Conservation (phyloP, 2,888 invertebrate genomes). For the Galeruca laticollis region DNA sequence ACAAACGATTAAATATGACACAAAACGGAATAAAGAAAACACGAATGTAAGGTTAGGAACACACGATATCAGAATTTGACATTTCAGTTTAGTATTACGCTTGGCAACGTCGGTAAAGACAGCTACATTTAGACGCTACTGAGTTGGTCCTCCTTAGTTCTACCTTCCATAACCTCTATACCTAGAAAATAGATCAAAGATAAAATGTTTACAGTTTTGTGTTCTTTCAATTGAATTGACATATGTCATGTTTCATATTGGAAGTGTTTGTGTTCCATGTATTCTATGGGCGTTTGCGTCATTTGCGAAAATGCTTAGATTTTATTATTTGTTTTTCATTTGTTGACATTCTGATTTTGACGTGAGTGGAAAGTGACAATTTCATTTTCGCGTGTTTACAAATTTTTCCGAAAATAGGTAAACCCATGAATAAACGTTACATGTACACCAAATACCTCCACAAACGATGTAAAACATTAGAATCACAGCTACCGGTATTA, state of each 20-base stretch:
- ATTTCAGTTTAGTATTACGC: too few species aligned
- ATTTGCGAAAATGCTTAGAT: slow-evolving; percentile 34
- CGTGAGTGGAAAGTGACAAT: slow-evolving; percentile 41
- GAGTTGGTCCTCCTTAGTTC: too few species aligned
- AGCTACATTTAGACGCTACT: too few species aligned
- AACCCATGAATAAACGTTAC: slow-evolving; percentile 6
- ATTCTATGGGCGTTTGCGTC: slow-evolving; percentile 30
- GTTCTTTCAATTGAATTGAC: slow-evolving; percentile 3
- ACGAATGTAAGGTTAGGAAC: too few species aligned
- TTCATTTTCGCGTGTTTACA: slow-evolving; percentile 34
- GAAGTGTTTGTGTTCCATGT: slow-evolving; percentile 12
- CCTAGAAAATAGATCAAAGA: background rate
- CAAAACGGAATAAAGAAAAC: too few species aligned
- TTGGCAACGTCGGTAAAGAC: too few species aligned
- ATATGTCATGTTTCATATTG: background rate
- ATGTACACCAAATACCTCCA: background rate
- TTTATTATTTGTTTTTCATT: slow-evolving; percentile 45
- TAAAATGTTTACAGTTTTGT: too few species aligned
- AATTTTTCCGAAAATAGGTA: slow-evolving; percentile 30
- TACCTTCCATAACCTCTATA: too few species aligned
- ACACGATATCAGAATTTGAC: too few species aligned
- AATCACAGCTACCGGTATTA: slow-evolving; percentile 30
- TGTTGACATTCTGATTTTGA: slow-evolving; percentile 50
- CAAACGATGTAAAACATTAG: slow-evolving; percentile 18
- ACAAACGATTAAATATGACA: too few species aligned